Evolutionary conservation across 2,888 invertebrate genomes (phyloP).

Genomic region (Bellardia bayeri): DNA sequence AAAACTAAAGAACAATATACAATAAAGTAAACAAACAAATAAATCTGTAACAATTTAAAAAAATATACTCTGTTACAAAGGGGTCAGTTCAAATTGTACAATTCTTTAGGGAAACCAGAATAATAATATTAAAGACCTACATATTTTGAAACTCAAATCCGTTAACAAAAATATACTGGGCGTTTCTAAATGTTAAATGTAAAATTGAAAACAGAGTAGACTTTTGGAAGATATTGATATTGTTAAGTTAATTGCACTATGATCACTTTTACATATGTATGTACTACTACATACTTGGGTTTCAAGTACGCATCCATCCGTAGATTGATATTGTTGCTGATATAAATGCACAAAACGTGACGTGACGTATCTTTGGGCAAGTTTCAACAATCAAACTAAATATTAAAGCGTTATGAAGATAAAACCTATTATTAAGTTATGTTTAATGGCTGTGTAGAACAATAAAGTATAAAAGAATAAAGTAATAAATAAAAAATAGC

Average conservation of each 20-base stretch:
- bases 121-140: neutral
- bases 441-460: neutral
- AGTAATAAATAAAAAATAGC: no score
- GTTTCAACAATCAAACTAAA: constrained; percentile 42
- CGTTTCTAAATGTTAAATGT: no score
- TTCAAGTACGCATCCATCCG: neutral
- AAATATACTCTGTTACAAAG: neutral
- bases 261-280: no score
- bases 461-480: neutral
- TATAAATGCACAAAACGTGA: constrained; percentile 51
- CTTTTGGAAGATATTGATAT: no score
- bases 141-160: neutral
- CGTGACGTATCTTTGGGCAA: constrained; percentile 51
- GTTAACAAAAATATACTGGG: neutral
- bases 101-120: neutral
- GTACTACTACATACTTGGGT: no score
- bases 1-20: constrained; percentile 11
- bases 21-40: constrained; percentile 37
- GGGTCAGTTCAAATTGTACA: neutral
- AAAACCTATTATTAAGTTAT: constrained; percentile 21
- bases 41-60: constrained; percentile 27
- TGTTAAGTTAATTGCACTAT: no score
- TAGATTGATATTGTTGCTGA: constrained; percentile 3
- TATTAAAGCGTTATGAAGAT: constrained; percentile 28
- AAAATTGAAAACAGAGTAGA: no score